Base-by-base conservation (phyloP, 2,797 vertebrate species). In the Sebastes wilsoni region DNA sequence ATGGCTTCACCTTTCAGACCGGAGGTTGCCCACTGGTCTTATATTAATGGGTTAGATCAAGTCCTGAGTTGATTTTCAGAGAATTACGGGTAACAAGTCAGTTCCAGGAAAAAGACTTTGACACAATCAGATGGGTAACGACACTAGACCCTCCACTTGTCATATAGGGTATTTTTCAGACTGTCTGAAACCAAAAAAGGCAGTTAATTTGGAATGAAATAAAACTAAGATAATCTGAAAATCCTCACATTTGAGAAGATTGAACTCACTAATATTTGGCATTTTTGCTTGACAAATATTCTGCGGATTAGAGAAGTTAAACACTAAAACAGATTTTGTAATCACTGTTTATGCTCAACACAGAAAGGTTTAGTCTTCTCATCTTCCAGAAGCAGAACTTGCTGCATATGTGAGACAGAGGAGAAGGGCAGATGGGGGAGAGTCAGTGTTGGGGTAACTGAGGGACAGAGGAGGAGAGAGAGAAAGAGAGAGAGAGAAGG, bases 401-500 rank as follows among this genome's bases (percentile, higher is more conserved):
- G 56, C 46, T 46, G 64, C 62, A 76, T 69, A 80, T 61, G 32
- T 72, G 72, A 78, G 64, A 64, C 46, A 18, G 65, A 69, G 27
- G 28, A 73, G 62, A 60, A 55, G 34, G 49, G 58, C 9, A 67
- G 80, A 61, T 1, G 20, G 16, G 32, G 7, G 34, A 55, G 55
- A 64, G 61, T 66, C 66, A 82, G 38, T 68, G 38, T 56, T 12
- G 72, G 36, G 60, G 66, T n/a, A 25, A 66, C 65, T 71, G 83
- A 85, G 61, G 52, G 80, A 86, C 64, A 71, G 72, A 72, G 66
- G 62, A 56, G 58, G 49, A 82, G 72, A 76, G 77, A 46, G 42
- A 46, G 49, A 52, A 8, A 20, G 20, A 52, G 49, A 52, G 8
- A 52, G 18, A 52, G 20, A 52, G 4, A 52, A 77, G 74, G 75